These are phyloP conservation scores for Spisula subtruncata DNA, from an alignment of 2,888 invertebrate genomes.

Conservation along the genomic window DNA sequence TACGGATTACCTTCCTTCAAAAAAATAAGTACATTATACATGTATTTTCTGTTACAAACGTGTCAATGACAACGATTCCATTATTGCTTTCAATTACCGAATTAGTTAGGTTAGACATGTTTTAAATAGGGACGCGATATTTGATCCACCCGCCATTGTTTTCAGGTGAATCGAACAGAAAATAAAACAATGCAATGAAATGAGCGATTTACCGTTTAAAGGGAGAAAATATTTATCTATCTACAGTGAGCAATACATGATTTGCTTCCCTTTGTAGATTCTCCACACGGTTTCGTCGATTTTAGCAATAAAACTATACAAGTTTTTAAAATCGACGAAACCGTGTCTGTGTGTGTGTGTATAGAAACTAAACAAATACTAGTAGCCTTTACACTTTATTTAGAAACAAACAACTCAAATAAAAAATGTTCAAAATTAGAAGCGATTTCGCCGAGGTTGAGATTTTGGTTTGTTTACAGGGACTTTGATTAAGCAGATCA, in stretches of 20 bases:
- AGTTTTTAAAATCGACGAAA: too few species aligned
- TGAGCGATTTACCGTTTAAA: not conserved
- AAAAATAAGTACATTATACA: too few species aligned
- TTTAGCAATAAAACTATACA: too few species aligned
- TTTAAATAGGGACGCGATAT: not conserved
- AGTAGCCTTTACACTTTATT: not conserved
- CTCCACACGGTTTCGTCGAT: not conserved
- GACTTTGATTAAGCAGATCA: constrained; percentile 55
- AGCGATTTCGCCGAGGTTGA: not conserved
- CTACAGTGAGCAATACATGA: not conserved
- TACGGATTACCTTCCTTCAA: too few species aligned
- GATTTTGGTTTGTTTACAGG: constrained; percentile 13
- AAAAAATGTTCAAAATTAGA: not conserved
- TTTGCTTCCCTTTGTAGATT: not conserved
- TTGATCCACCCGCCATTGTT: not conserved
- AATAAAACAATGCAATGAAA: not conserved
- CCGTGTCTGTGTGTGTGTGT: too few species aligned
- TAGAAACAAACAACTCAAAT: not conserved
- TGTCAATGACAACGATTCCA: not conserved
- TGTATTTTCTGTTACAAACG: not conserved
- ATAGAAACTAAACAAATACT: not conserved
- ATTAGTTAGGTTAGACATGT: not conserved
- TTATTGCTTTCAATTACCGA: not conserved
- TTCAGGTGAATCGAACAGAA: not conserved
- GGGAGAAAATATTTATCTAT: not conserved